phyloP scores from a whole-genome alignment of 2,113 vertebrate genomes.

The Lophochroa leadbeateri region DNA sequence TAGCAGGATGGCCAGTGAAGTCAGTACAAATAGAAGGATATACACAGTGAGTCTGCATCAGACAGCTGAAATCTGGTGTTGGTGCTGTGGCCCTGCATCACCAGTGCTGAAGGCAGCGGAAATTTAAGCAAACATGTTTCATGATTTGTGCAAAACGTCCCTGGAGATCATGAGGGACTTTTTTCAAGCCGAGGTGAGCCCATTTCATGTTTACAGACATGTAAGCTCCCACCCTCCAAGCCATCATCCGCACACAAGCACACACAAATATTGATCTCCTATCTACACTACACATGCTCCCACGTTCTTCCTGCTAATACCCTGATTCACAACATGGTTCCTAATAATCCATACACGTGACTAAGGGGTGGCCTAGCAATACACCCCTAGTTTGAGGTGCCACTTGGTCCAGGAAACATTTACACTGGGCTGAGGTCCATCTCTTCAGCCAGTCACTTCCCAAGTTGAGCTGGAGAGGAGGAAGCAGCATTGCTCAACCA shows the following conservation, averaged over 20 bases:
- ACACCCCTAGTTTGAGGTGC: neutral
- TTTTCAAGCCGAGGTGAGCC: neutral
- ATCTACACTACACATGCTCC: neutral
- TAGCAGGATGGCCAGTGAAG: neutral
- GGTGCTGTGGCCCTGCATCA: neutral
- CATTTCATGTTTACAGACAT: accelerated
- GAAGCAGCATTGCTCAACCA: neutral
- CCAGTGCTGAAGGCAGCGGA: neutral
- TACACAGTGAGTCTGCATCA: neutral
- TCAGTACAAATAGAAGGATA: neutral
- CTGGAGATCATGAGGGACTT: neutral
- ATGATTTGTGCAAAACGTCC: neutral
- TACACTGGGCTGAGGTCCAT: neutral
- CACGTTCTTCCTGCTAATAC: neutral
- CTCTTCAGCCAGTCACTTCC: neutral
- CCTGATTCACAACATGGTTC: neutral
- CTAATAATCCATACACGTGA: neutral
- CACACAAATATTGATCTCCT: neutral
- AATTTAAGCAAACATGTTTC: neutral
- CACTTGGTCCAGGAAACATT: neutral
- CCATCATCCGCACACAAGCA: neutral
- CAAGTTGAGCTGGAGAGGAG: neutral
- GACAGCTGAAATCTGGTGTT: neutral
- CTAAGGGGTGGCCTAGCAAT: neutral
- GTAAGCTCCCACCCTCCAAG: neutral